Conservation (phyloP, 2,888 invertebrate species). For the Thelaira solivaga region DNA sequence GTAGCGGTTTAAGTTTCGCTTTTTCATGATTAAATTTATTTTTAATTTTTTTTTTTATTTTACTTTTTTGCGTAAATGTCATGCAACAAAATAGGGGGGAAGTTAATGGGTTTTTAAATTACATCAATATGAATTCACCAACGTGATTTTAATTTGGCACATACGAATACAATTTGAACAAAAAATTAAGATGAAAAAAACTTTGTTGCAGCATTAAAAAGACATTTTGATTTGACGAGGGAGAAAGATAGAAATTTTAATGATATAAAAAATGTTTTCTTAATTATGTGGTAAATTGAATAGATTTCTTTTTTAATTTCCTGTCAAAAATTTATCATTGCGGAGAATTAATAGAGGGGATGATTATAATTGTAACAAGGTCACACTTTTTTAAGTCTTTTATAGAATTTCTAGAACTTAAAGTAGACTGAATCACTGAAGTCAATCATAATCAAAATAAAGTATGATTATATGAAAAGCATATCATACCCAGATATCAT, state of each 20-base stretch:
- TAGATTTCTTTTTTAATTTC: slow-evolving; percentile 7
- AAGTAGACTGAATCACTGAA: too few species aligned
- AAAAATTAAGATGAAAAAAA: neutral
- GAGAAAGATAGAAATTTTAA: neutral
- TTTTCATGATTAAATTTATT: neutral
- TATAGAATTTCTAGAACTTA: neutral
- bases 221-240: neutral
- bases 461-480: too few species aligned
- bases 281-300: slow-evolving; percentile 56
- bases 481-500: too few species aligned
- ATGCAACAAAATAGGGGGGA: neutral
- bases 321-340: neutral
- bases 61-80: slow-evolving; percentile 25
- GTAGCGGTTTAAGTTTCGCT: slow-evolving; percentile 28
- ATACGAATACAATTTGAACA: neutral
- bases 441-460: too few species aligned
- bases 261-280: slow-evolving; percentile 8
- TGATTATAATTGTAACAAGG: neutral
- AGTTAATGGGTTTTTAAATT: slow-evolving; percentile 55
- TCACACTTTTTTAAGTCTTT: neutral
- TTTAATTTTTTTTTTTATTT: too few species aligned
- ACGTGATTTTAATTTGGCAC: slow-evolving; percentile 28
- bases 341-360: neutral
- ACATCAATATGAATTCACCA: slow-evolving; percentile 35
- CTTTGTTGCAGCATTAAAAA: slow-evolving; percentile 29